A percentile compares a stretch with the other conserved stretches of the same genome.
Conservation (phyloP, 1,140 invertebrate genomes). For the Rhagoletis zephyria region DNA sequence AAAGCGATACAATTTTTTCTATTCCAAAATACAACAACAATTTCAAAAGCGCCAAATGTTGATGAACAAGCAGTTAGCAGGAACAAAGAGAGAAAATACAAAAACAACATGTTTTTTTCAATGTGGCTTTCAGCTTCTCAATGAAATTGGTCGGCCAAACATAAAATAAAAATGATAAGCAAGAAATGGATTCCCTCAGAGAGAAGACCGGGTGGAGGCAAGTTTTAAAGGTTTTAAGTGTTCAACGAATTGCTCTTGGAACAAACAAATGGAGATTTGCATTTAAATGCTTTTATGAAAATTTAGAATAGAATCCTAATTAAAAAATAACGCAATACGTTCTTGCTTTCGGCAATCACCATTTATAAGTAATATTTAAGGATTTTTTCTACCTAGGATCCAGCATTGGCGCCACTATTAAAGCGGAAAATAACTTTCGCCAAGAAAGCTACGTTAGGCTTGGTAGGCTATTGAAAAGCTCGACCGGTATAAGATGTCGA, state of each 20-base stretch:
- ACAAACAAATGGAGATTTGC: background rate
- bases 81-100: background rate
- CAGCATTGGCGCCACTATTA: no score
- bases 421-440: no score
- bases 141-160: background rate
- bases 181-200: background rate
- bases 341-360: no score
- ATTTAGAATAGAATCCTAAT: no score
- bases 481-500: no score
- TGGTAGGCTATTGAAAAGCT: no score
- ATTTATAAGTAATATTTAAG: no score
- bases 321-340: no score
- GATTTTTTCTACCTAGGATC: no score
- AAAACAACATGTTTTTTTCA: background rate
- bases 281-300: background rate
- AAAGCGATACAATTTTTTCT: background rate
- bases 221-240: background rate
- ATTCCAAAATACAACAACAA: background rate
- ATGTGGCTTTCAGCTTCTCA: no score
- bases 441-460: no score
- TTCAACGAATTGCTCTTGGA: background rate
- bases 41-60: background rate
- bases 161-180: background rate
- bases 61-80: slow-evolving; percentile 13
- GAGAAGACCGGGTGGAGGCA: background rate